Conservation (phyloP, 2,113 vertebrate genomes). For the Strix uralensis region DNA sequence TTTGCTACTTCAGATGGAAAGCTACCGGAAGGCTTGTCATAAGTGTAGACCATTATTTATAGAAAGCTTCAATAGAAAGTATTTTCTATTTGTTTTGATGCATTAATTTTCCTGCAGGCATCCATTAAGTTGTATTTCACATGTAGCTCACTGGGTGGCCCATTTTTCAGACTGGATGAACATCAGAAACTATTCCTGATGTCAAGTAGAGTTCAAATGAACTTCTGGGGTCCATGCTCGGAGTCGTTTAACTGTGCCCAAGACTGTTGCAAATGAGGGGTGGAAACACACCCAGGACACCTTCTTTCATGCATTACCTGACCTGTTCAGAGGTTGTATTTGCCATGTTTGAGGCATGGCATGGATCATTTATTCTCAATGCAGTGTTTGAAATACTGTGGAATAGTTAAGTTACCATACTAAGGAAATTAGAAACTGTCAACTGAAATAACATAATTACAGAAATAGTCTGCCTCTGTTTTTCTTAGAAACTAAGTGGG, state of each 20-base stretch:
- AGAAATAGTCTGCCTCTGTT: not conserved
- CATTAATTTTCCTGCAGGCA: not conserved
- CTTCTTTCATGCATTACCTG: not conserved
- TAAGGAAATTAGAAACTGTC: not conserved
- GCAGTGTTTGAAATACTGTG: not conserved
- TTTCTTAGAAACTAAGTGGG: not conserved
- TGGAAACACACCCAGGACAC: accelerated
- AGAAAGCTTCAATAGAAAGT: not conserved
- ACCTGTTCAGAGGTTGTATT: not conserved
- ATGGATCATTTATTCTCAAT: not conserved
- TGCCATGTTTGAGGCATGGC: not conserved
- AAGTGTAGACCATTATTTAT: not conserved
- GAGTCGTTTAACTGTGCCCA: not conserved
- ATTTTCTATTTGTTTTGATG: not conserved
- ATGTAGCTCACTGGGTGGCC: not conserved
- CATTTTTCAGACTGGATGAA: not conserved
- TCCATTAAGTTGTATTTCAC: not conserved
- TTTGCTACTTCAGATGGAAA: not conserved
- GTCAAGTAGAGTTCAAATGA: not conserved
- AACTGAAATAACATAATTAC: not conserved
- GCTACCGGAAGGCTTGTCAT: not conserved
- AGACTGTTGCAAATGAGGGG: not conserved
- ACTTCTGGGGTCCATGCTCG: not conserved
- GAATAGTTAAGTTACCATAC: not conserved
- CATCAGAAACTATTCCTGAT: not conserved